These are phyloP conservation scores for Philopedon plagiatum DNA, from an alignment of 2,888 invertebrate species.

Conservation along the genomic window DNA sequence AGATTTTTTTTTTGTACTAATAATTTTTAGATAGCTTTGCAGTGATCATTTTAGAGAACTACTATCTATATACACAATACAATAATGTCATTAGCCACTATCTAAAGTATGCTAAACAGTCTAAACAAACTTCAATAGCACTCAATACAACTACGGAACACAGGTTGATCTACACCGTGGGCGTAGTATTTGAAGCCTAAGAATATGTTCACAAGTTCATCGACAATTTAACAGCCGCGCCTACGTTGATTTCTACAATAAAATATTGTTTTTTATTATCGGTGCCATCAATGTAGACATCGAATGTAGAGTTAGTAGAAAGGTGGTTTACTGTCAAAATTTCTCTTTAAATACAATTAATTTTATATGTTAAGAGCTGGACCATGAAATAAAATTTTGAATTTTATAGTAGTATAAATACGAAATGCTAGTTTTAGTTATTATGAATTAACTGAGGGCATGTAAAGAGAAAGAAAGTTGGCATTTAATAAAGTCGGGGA, in stretches of 20 bases:
- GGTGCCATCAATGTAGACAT: constrained; percentile 28
- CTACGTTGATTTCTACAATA: constrained; percentile 28
- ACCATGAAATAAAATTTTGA: background rate
- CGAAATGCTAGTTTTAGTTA: no score
- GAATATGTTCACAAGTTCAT: constrained; percentile 29
- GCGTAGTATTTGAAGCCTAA: constrained; percentile 29
- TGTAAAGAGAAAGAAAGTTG: no score
- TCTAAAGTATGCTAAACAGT: background rate
- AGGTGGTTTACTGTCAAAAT: constrained; percentile 3
- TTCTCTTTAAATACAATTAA: constrained; percentile 19
- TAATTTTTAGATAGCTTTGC: no score
- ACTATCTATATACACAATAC: no score
- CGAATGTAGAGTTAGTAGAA: background rate
- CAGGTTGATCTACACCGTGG: constrained; percentile 22
- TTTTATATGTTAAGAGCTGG: background rate
- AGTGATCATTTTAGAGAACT: no score
- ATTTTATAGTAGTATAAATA: background rate
- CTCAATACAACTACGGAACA: background rate
- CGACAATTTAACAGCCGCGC: constrained; percentile 26
- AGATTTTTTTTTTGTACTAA: no score
- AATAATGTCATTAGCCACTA: background rate
- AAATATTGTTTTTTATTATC: constrained; percentile 30
- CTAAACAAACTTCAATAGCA: background rate
- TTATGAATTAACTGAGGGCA: no score
- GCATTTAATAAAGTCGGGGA: no score